Conservation (phyloP, 1,140 invertebrate species). For the Cherax destructor region DNA sequence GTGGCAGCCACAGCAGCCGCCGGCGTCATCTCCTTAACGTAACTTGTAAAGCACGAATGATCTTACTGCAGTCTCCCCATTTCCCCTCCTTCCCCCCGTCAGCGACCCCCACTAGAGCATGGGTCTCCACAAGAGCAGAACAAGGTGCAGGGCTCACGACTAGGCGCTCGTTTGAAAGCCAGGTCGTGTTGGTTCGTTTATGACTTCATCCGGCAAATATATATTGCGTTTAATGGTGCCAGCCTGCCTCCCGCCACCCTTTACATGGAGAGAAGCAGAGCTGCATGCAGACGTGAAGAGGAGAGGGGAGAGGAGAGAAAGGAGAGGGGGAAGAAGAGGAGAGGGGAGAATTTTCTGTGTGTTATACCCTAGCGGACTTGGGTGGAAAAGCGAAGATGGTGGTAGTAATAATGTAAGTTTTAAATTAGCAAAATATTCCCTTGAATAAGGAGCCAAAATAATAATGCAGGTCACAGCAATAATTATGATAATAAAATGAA, state of each 20-base stretch:
- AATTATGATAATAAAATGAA: too few species aligned
- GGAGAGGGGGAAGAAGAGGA: neutral
- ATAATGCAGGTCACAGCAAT: too few species aligned
- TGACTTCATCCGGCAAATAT: slow-evolving; percentile 68
- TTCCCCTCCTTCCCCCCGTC: slow-evolving; percentile 8
- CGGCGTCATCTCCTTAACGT: too few species aligned
- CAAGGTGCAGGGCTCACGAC: slow-evolving; percentile 58
- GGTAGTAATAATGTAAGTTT: too few species aligned
- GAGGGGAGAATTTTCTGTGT: too few species aligned
- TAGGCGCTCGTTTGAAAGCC: slow-evolving; percentile 63
- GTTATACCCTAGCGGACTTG: too few species aligned
- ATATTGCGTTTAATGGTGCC: slow-evolving; percentile 67
- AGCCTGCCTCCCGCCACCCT: slow-evolving; percentile 56
- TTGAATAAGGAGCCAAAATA: neutral
- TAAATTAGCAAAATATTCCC: too few species aligned
- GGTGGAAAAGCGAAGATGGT: too few species aligned
- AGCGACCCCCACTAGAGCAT: neutral
- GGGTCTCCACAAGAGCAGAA: slow-evolving; percentile 51
- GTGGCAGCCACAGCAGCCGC: too few species aligned
- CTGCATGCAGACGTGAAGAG: slow-evolving; percentile 39
- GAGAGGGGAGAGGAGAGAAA: neutral
- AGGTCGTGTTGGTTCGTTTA: slow-evolving; percentile 68
- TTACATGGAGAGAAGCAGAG: slow-evolving; percentile 49
- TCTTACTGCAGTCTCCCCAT: neutral
- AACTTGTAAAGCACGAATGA: too few species aligned